A percentile compares a stretch with the other conserved stretches of the same genome.
Conservation (phyloP, 2,888 invertebrate species). For the Acanthosepion pharaonis region DNA sequence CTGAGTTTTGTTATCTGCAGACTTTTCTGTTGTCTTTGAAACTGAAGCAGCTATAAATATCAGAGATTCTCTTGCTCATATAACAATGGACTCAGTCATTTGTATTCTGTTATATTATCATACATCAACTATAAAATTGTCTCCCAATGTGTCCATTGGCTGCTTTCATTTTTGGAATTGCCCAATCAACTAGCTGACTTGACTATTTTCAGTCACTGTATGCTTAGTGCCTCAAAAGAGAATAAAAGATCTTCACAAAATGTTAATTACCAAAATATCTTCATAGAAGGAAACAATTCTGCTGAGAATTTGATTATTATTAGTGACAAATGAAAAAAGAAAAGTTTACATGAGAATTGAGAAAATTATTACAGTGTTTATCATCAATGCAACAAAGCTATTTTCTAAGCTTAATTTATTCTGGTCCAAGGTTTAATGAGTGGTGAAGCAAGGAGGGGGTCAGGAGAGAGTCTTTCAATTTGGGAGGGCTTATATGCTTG, state of each 20-base stretch:
- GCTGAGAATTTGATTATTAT: background rate
- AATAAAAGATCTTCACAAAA: background rate
- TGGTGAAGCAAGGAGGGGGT: background rate
- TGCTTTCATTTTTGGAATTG: background rate
- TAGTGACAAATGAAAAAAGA: background rate
- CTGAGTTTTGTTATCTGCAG: background rate
- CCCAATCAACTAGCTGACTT: background rate
- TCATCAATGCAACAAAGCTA: background rate
- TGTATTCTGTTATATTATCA: background rate
- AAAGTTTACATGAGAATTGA: background rate
- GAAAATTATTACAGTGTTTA: background rate
- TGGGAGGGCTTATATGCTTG: background rate
- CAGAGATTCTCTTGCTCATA: background rate
- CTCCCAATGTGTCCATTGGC: background rate
- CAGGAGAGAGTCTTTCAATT: background rate
- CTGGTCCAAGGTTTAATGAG: background rate
- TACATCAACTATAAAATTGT: background rate
- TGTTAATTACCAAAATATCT: background rate
- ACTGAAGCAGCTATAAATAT: background rate
- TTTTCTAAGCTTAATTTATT: background rate
- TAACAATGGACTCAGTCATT: background rate
- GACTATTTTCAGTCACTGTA: background rate
- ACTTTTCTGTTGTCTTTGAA: background rate
- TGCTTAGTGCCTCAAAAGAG: background rate
- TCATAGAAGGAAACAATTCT: background rate